phyloP scores from a whole-genome alignment of 2,797 vertebrate genomes.

The Chaunax sp. region DNA sequence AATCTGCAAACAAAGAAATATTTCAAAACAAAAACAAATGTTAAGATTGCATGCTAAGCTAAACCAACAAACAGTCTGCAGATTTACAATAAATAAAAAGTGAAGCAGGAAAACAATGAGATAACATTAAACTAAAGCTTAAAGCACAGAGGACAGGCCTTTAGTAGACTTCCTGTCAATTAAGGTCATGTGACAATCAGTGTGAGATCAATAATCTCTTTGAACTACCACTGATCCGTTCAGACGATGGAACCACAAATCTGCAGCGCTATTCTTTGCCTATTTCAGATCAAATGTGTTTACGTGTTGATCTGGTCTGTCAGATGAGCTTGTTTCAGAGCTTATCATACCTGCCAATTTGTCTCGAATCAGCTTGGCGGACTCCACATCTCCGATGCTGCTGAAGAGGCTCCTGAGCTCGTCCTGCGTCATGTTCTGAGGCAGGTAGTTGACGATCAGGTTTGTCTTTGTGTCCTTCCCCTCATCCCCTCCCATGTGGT shows the following conservation, averaged over 20 bases:
- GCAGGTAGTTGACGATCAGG: constrained; percentile 98
- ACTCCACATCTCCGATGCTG: constrained; percentile 98
- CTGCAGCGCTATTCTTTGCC: constrained; percentile 32
- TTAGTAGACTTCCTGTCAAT: constrained; percentile 15
- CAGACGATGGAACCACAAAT: constrained; percentile 25
- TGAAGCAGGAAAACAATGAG: constrained; percentile 64
- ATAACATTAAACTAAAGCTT: constrained; percentile 39
- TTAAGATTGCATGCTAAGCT: constrained; percentile 79
- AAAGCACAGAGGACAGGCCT: constrained; percentile 7
- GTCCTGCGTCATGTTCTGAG: constrained; percentile 98
- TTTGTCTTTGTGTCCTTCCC: constrained; percentile 96
- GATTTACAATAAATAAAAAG: constrained; percentile 28
- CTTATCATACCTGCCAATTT: constrained; percentile 94
- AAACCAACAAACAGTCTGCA: constrained; percentile 45
- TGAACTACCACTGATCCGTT: constrained; percentile 37
- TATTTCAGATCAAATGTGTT: constrained; percentile 32
- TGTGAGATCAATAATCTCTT: background rate
- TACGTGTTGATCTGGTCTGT: constrained; percentile 16
- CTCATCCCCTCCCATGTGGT: constrained; percentile 96
- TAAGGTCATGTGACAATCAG: constrained; percentile 7
- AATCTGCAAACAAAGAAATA: constrained; percentile 83
- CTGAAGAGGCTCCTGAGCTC: constrained; percentile 97
- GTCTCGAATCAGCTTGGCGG: constrained; percentile 97
- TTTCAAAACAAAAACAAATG: constrained; percentile 84
- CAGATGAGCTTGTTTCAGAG: constrained; percentile 27